Conservation (phyloP, 2,888 invertebrate species). For the Rhagonycha fulva region DNA sequence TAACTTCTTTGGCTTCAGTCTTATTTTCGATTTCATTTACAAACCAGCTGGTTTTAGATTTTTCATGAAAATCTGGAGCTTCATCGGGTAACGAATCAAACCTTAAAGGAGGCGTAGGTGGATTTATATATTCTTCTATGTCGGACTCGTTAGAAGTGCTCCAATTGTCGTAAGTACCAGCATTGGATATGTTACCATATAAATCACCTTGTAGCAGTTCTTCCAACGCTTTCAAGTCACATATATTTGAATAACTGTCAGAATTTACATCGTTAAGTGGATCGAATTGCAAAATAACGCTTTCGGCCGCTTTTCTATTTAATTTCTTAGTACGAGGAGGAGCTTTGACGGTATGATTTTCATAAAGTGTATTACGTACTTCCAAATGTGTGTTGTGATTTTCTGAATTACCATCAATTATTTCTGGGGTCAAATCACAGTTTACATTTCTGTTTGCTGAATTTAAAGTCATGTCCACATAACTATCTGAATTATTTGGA, state of each 20-base stretch:
- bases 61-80: slow-evolving; percentile 42
- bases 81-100: slow-evolving; percentile 66
- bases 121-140: slow-evolving; percentile 58
- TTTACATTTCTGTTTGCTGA: slow-evolving; percentile 42
- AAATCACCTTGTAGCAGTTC: slow-evolving; percentile 71
- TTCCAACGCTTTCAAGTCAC: slow-evolving; percentile 67
- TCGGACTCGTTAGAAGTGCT: slow-evolving; percentile 58
- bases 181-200: slow-evolving; percentile 63
- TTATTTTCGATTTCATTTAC: slow-evolving; percentile 29
- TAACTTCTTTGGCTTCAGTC: neutral
- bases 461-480: slow-evolving; percentile 37
- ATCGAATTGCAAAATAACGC: slow-evolving; percentile 77
- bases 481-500: slow-evolving; percentile 45
- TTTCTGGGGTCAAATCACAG: slow-evolving; percentile 26
- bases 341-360: slow-evolving; percentile 50
- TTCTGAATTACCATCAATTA: slow-evolving; percentile 23
- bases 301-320: slow-evolving; percentile 53
- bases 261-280: slow-evolving; percentile 54
- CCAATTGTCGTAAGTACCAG: slow-evolving; percentile 53
- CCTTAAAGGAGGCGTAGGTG: slow-evolving; percentile 67
- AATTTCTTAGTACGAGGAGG: slow-evolving; percentile 29
- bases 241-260: slow-evolving; percentile 54
- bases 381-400: slow-evolving; percentile 28
- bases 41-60: slow-evolving; percentile 46
- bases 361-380: slow-evolving; percentile 54